Evolutionary conservation across 35 echinoderm and acorn worm species (phyloP).

Genomic region (Amphiura filiformis): DNA sequence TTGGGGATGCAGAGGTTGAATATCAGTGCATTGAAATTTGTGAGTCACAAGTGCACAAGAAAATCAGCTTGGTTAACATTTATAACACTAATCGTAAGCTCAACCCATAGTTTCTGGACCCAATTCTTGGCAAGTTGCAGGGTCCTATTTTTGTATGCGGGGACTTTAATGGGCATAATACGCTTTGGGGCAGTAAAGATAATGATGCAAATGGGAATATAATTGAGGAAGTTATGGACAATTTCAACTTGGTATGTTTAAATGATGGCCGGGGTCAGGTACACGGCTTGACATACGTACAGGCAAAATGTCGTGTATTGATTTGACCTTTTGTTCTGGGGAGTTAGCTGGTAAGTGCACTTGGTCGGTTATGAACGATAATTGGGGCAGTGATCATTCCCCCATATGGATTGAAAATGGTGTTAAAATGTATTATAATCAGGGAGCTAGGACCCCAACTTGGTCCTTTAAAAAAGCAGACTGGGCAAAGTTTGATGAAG

Average conservation of each 20-base stretch:
- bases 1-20: background rate
- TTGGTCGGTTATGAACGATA: background rate
- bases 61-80: background rate
- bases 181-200: constrained; percentile 13
- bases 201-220: background rate
- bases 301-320: background rate
- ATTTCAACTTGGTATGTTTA: background rate
- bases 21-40: background rate
- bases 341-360: background rate
- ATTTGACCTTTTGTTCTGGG: background rate
- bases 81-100: background rate
- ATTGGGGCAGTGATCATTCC: background rate
- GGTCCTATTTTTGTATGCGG: background rate
- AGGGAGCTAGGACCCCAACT: background rate
- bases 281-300: constrained; percentile 3
- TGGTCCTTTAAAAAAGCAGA: background rate
- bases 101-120: background rate
- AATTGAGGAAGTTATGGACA: constrained; percentile 19
- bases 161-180: constrained; percentile 20
- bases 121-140: background rate
- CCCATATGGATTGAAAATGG: background rate
- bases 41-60: background rate
- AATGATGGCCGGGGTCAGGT: background rate
- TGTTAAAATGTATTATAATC: background rate
- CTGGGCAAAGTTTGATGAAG: background rate